Base-by-base conservation (phyloP, 1,140 invertebrate species). In the Drosophila pachea region DNA sequence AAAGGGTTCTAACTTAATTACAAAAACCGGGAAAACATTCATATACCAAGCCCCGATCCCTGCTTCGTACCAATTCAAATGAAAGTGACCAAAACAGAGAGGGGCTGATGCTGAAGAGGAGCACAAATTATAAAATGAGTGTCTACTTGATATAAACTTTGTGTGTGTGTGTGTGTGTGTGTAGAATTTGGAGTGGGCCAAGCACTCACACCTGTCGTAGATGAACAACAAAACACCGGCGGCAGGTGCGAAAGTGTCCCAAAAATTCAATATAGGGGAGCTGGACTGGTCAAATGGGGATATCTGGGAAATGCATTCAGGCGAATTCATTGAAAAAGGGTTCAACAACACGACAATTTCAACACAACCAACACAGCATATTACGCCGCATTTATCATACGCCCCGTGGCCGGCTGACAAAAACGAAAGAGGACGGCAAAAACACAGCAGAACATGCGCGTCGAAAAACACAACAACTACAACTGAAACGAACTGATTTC, bases 291-390 rank as follows among this genome's bases (percentile, higher is more conserved):
- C 43, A 53, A 48, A 45, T 63, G 45, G 45, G 58, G 43, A 58
- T 35, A 40, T 14, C 47, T 55, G 36, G 69, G 63, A 86, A 72
- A 59, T 71, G 75, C 75, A 84, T 69, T 83, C 53, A 78, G 78
- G 83, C 70, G 76, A 60, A 69, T 76, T 87, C 86, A 87, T 87
- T 87, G 76, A 87, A 87, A 78, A 86, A 76, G 73, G 83, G 68
- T 69, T 64, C 38, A 71, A 70, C 55, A 68, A 75, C 64, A 47
- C 76, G 71, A 71, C 16, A 38, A 62, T 54, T 31, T 33, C 12
- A 53, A 52, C 55, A 63, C 12, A 68, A 64, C 58, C 54, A 73
- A 76, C 78, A 83, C 47, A 73, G 72, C 65, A 64, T 70, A 78
- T 83, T 78, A 68, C 74, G 73, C 68, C 68, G 66, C 76, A 84